Base-by-base conservation (phyloP, 1,140 invertebrate genomes). In the Dreissena rostriformis region DNA sequence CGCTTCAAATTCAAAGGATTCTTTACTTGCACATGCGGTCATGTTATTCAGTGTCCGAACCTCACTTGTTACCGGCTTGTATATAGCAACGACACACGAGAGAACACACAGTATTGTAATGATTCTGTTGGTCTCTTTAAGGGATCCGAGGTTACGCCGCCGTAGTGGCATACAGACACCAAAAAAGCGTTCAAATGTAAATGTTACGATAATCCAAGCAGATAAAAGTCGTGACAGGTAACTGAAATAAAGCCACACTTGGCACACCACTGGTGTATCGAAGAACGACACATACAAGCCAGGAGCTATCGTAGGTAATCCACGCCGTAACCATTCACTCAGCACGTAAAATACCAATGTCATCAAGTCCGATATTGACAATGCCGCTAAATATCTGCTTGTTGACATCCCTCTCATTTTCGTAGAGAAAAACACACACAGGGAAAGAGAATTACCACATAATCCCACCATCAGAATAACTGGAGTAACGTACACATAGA, bases 111-210 rank as follows among this genome's bases (percentile, higher is more conserved):
- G 81, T 73, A 65, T 86, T 88, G 22, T 88, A 84, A 57, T 88
- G 65, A 83, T 86, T 86, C 24, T 70, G 22, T 53, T 78, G 76
- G 28, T 57, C 2, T 53, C 22, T n/a, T 79, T 68, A 0, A 71
- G 8, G 15, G 65, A 17, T 49, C 65, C 66, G 6, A 57, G 1
- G 29, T 51, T 70, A 55, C 77, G 39, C 22, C 87, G 67, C 51
- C 82, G 68, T 19, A 90, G 65, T 1, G 90, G 88, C 75, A 90
- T 87, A 72, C 90, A 91, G 26, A 91, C 90, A 8, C 90, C 90
- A 75, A 91, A 89, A 87, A 92, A 93, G 6, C 92, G 57, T 81
- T 93, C 92, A 57, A 88, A 81, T 0, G 92, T 92, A 71, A 93
- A 93, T 24, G 88, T 86, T 1, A 91, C 91, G 14, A 93, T 85